These are phyloP conservation scores for Cyclina sinensis DNA, from an alignment of 1,140 invertebrate species.

Conservation along the genomic window DNA sequence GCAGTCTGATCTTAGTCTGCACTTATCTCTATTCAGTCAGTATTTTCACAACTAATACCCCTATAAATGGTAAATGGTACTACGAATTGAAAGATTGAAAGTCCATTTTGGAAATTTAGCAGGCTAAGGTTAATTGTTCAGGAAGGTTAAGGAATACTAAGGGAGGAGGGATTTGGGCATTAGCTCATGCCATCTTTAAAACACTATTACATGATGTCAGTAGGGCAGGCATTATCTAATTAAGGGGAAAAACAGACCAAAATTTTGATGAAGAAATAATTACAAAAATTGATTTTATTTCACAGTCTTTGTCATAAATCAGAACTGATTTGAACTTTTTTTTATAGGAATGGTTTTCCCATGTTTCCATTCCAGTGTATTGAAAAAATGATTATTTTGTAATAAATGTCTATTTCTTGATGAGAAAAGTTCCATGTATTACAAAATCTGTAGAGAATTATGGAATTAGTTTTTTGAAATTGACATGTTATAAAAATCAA, in stretches of 20 bases:
- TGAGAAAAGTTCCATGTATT: background rate
- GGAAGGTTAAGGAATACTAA: too few relatives aligned
- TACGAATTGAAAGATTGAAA: too few relatives aligned
- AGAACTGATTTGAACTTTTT: slow-evolving; percentile 18
- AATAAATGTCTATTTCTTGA: slow-evolving; percentile 25
- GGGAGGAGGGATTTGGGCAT: too few relatives aligned
- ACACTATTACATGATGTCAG: too few relatives aligned
- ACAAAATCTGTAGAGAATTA: slow-evolving; percentile 1
- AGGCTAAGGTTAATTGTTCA: too few relatives aligned
- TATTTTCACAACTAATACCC: too few relatives aligned
- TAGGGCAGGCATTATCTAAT: background rate
- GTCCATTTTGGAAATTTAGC: too few relatives aligned
- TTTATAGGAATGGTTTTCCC: background rate
- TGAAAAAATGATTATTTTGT: slow-evolving; percentile 29
- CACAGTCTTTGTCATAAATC: slow-evolving; percentile 12
- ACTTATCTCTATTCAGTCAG: too few relatives aligned
- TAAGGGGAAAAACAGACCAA: background rate
- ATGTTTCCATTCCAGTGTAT: background rate
- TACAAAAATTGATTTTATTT: slow-evolving; percentile 22
- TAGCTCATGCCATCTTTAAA: too few relatives aligned
- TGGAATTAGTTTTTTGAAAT: slow-evolving; percentile 6
- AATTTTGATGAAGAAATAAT: background rate
- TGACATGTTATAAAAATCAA: background rate
- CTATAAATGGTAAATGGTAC: too few relatives aligned
- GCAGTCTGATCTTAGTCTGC: too few relatives aligned